Conservation (phyloP, 2,797 vertebrate genomes). For the Delichon dasypus region DNA sequence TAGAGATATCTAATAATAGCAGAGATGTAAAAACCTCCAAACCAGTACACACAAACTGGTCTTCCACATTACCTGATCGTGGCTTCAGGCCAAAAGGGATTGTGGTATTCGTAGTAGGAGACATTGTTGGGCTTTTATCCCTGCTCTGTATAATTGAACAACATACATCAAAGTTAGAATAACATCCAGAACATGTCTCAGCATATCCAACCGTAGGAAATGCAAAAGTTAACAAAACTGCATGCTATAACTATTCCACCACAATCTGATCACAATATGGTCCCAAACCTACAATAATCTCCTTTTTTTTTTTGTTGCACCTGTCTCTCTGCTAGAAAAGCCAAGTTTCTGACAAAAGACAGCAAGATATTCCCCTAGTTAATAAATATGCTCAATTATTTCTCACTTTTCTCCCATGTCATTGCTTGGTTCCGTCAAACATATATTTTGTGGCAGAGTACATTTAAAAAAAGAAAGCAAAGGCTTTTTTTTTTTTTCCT, state of each 20-base stretch:
- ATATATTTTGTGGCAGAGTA: not conserved
- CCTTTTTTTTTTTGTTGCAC: not conserved
- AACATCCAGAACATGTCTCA: not conserved
- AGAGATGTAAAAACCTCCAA: not conserved
- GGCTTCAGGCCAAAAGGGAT: slow-evolving; percentile 90
- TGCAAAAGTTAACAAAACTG: not conserved
- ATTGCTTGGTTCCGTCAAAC: not conserved
- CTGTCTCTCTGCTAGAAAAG: not conserved
- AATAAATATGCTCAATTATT: not conserved
- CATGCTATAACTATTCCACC: not conserved
- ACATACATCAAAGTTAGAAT: not conserved
- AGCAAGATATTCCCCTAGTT: not conserved
- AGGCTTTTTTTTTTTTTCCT: not conserved
- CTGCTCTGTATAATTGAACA: slow-evolving; percentile 75
- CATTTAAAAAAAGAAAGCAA: not conserved
- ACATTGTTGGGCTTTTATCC: slow-evolving; percentile 73
- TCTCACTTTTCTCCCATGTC: not conserved
- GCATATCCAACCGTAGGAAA: not conserved
- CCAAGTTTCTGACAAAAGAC: not conserved
- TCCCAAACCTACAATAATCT: not conserved
- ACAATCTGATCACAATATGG: not conserved
- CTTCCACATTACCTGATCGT: slow-evolving; percentile 85
- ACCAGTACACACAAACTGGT: not conserved
- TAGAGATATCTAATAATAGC: not conserved
- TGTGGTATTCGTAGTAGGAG: slow-evolving; percentile 72